Evolutionary conservation across 2,113 vertebrate species (phyloP).

Genomic region (human (Homo sapiens)): GRCh38 chr16:65909001-65909500

Average conservation of each 20-base stretch:
- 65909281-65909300: background rate
- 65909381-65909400: background rate
- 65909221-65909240: background rate
- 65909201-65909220: background rate
- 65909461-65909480: background rate
- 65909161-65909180: background rate
- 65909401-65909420: background rate
- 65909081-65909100: background rate
- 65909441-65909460: background rate
- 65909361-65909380: background rate
- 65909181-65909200: background rate
- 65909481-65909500: background rate
- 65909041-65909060: background rate
- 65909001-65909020: background rate
- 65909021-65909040: background rate
- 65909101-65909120: background rate
- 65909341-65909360: background rate
- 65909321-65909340: background rate
- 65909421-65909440: background rate
- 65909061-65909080: background rate
- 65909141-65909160: background rate
- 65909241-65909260: background rate
- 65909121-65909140: background rate
- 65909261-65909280: background rate
- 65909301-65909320: background rate